Base-by-base conservation (phyloP, 2,888 invertebrate genomes). In the Spodoptera littoralis region DNA sequence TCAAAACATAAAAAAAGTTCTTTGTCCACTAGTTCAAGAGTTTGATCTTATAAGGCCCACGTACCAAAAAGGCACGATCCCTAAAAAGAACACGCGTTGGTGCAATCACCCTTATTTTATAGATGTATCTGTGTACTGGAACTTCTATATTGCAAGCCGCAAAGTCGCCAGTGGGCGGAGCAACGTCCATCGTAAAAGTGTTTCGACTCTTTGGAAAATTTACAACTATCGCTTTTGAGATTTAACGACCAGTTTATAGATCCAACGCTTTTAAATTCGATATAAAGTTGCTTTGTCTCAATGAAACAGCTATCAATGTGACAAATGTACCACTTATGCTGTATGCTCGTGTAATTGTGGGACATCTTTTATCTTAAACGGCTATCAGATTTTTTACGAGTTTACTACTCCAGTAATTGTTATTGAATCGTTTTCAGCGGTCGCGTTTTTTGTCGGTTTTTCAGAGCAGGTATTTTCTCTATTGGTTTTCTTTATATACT, bases 241-340 rank as follows among this genome's bases (percentile, higher is more conserved):
- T 93, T 94, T 94, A 93, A 94, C 93, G 91, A 91, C 70, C 91
- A 90, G 92, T 94, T 93, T 94, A 94, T 93, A 91, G 93, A 92
- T 91, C 88, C 86, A 80, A 82, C 85, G 88, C 90, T 90, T 92
- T 92, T 88, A 92, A 93, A 89, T 88, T 88, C 88, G 86, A 86
- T 90, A 88, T 91, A 90, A 91, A 91, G 83, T 88, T 87, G 87
- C 88, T 89, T 89, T 89, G 88, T 90, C 88, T 90, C 88, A 90
- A 87, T 88, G 84, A 84, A 88, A 82, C 73, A 73, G 75, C 84
- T 80, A 83, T 90, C 81, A 86, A 78, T 70, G 85, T 86, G 87
- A 86, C 83, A 85, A 83, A 87, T 83, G 83, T 76, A 79, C 84
- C 87, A 82, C 77, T 84, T 81, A 80, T 76, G 73, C 72, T 81